Base-by-base conservation (phyloP, 2,888 invertebrate genomes). In the Plebejus argus region DNA sequence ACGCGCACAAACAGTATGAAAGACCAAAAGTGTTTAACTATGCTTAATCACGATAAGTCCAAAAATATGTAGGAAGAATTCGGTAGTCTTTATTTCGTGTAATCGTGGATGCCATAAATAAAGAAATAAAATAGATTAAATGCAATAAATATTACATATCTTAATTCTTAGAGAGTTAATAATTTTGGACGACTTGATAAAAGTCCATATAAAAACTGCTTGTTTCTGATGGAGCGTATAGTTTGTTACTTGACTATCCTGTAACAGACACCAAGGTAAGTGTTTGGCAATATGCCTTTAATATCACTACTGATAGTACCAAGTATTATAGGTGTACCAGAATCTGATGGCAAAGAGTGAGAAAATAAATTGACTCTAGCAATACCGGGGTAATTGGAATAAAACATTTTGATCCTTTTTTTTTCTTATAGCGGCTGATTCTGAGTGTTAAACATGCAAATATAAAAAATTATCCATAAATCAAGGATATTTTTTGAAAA, bases 71-170 rank as follows among this genome's bases (percentile, higher is more conserved):
- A 71, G 45, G 45, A 71, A 71, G 71, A 45, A 72, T 72, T 20
- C 20, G 39, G 72, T 45, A 72, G 72, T 72, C 23, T 53, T 49
- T 74, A 23, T 23, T 72, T 53, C 23, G 1, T 28, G 0, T 49
- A 74, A 49, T 74, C 49, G 49, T 53, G 23, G 39, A 71, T 39
- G 71, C 35, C 71, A 77, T 77, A 77, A 77, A 77, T 77, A 72
- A 35, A 10, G 18, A 28, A 58, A 77, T 71, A 58, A 58, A 72
- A 77, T 35, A 77, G 77, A 77, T 77, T 58, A 77, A 72, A 39
- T 71, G 71, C 71, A 58, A 77, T 77, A 72, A 77, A 77, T 77
- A 71, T 71, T 23, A 56, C 77, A 23, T 77, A 77, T 71, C 77
- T 72, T 0, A 58, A 5, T 18, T 71, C 77, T 72, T 0, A 58